A percentile compares a stretch with the other conserved stretches of the same genome.
phyloP scores from a whole-genome alignment of 1,140 invertebrate species.

The Zaprionus nigranus region DNA sequence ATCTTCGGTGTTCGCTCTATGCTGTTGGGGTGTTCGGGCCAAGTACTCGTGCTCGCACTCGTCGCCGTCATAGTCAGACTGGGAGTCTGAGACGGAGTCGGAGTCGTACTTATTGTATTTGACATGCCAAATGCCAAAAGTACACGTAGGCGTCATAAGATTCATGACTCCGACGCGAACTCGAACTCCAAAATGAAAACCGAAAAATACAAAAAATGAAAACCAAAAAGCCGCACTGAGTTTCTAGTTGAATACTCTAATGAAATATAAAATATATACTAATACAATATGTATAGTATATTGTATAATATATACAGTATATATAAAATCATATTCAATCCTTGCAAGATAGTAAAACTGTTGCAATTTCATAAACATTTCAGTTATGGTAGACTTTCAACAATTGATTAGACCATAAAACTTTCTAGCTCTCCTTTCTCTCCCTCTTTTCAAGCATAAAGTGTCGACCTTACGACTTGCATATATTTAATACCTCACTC shows the following conservation, averaged over 20 bases:
- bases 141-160: constrained; percentile 79
- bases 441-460: not conserved
- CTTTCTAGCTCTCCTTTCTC: not conserved
- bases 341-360: not conserved
- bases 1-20: constrained; percentile 36
- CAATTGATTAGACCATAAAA: not conserved
- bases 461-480: not conserved
- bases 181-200: constrained; percentile 50
- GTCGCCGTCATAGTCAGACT: constrained; percentile 31
- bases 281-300: not conserved
- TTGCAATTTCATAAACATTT: too few relatives aligned
- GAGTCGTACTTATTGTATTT: constrained; percentile 79
- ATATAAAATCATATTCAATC: not conserved
- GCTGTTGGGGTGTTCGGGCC: constrained; percentile 33
- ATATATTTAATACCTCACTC: not conserved
- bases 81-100: constrained; percentile 15
- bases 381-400: too few relatives aligned
- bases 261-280: not conserved
- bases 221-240: not conserved
- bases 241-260: constrained; percentile 2
- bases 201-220: constrained; percentile 30
- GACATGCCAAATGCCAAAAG: constrained; percentile 84
- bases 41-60: constrained; percentile 40
- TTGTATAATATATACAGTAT: not conserved
- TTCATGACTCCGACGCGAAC: constrained; percentile 68